Evolutionary conservation across 2,888 invertebrate species (phyloP), one percentile per base, ranked within the genome.

Genomic region (Eulithis prunata): DNA sequence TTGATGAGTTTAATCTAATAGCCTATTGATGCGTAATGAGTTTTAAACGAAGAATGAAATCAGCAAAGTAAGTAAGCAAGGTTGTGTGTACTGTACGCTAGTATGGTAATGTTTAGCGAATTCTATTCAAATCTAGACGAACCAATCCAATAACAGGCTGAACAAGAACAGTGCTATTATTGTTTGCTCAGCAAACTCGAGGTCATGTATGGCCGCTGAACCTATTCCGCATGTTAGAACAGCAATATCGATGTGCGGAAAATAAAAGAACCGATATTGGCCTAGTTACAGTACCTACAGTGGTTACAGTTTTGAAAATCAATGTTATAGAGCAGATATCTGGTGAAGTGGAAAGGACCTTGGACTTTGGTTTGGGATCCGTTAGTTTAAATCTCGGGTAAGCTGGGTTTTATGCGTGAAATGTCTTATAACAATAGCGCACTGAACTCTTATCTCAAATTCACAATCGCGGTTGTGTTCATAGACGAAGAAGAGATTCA

Each of bases 181-280:
- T 67, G 63, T 63, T 60, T 57, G 63, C 43, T 59, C 56, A 57
- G 57, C 64, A 57, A 63, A 51, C 46, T 58, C 45, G 56, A 66
- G 65, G 65, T 63, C 62, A 63, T 58, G 47, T 52, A 56, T 63
- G 62, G 65, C 45, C 55, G 45, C 57, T 62, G 65, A 68, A 56
- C 62, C 52, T 65, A 68, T 64, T 62, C 55, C 21, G 62, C 57
- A 60, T 59, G 49, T 59, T 63, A 57, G 54, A 52, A 41, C 56
- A 53, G 57, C 62, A 64, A 66, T 65, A 71, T 65, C 60, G 51
- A 60, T 52, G 51, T 62, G 54, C 41, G 55, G 58, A 68, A 64
- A 53, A 51, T 47, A 59, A 51, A 64, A 66, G 56, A 63, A 55
- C 60, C 61, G 28, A 41, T 66, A 62, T 56, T 57, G 62, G 45